A percentile compares a stretch with the other conserved stretches of the same genome.
Conservation (phyloP, 2,888 invertebrate genomes). For the Volucella bombylans region DNA sequence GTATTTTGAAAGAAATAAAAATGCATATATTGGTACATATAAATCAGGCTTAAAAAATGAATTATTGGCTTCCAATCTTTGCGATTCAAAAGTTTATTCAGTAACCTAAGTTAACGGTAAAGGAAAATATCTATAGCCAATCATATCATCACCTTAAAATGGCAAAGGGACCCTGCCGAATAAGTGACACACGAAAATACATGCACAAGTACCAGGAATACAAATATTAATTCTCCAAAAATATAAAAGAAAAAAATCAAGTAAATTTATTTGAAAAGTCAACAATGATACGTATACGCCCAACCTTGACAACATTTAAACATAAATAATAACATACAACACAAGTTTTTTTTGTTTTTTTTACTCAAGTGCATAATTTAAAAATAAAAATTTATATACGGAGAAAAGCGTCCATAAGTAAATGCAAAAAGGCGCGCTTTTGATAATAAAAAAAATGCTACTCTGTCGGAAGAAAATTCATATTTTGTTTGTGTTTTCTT, state of each 20-base stretch:
- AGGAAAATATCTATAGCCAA: no score
- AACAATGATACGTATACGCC: conserved; percentile 43
- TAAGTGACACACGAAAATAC: no score
- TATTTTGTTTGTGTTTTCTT: conserved; percentile 47
- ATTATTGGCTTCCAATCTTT: no score
- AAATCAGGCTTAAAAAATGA: no score
- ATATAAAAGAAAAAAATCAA: neutral
- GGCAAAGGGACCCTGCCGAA: no score
- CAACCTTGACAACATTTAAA: neutral
- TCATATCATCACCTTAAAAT: no score
- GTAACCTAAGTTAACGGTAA: no score
- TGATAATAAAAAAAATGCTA: conserved; percentile 27
- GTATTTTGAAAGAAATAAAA: conserved; percentile 17
- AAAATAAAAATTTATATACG: neutral
- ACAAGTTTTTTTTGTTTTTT: neutral
- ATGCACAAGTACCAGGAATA: no score
- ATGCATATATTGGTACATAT: neutral
- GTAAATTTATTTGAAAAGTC: neutral
- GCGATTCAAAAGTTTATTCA: no score
- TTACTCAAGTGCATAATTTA: neutral
- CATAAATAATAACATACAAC: neutral
- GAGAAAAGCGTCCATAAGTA: neutral
- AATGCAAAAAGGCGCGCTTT: conserved; percentile 50
- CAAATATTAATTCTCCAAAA: no score
- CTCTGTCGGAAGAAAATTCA: conserved; percentile 35